Conservation (phyloP, 2,888 invertebrate species). For the Apodemia mormo region DNA sequence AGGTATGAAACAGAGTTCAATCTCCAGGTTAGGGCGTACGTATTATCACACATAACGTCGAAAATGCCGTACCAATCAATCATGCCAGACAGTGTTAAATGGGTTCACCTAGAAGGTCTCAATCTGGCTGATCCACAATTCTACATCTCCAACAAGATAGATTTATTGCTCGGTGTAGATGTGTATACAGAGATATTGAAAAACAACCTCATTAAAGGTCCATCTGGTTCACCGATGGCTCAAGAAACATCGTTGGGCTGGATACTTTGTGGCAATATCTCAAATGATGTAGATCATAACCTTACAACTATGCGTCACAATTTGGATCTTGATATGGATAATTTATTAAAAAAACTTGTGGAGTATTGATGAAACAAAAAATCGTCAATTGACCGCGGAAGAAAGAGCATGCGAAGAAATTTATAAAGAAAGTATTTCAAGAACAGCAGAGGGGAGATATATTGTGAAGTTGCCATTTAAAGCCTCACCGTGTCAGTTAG, state of each 20-base stretch:
- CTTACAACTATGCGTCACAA: conserved; percentile 1
- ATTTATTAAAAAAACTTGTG: not conserved
- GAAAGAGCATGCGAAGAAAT: conserved; percentile 20
- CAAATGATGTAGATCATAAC: not conserved
- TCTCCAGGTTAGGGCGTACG: conserved; percentile 18
- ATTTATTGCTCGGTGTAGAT: conserved; percentile 38
- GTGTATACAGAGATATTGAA: conserved; percentile 14
- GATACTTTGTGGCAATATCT: conserved; percentile 25
- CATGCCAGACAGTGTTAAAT: conserved; percentile 20
- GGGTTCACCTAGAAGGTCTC: conserved; percentile 32
- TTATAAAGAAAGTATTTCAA: not conserved
- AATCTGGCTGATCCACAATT: conserved; percentile 35
- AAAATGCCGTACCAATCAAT: conserved; percentile 18
- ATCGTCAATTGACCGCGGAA: conserved; percentile 9
- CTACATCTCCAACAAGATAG: conserved; percentile 34
- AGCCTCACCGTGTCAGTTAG: not conserved
- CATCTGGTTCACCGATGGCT: conserved; percentile 19
- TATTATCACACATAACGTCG: conserved; percentile 16
- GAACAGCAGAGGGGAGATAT: not conserved
- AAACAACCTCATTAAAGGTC: conserved; percentile 10
- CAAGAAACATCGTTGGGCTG: conserved; percentile 31
- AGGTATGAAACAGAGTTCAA: conserved; percentile 15
- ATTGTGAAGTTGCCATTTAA: not conserved
- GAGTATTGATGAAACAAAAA: not conserved
- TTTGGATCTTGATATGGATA: not conserved